Evolutionary conservation across 2,888 invertebrate genomes (phyloP).

Genomic region (Dilophus febrilis): DNA sequence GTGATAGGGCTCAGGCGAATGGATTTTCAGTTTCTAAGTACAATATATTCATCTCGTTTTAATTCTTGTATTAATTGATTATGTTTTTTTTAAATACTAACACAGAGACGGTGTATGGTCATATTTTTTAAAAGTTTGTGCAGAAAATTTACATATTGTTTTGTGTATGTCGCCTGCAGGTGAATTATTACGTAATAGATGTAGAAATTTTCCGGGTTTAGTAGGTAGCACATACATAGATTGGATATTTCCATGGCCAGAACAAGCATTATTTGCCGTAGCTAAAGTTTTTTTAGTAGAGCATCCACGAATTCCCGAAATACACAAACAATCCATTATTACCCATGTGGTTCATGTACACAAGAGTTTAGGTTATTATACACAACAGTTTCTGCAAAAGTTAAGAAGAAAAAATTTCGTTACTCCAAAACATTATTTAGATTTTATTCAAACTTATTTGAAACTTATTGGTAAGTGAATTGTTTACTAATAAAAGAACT

Average conservation of each 20-base stretch:
- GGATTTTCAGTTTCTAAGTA: slow-evolving; percentile 59
- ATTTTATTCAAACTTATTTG: slow-evolving; percentile 66
- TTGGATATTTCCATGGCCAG: slow-evolving; percentile 90
- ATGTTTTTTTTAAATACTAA: slow-evolving; percentile 1
- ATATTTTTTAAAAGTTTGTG: slow-evolving; percentile 59
- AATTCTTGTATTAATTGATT: background rate
- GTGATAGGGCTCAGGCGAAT: slow-evolving; percentile 49
- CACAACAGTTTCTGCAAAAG: slow-evolving; percentile 51
- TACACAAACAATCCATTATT: slow-evolving; percentile 51
- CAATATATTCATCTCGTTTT: slow-evolving; percentile 7
- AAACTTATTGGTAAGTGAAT: slow-evolving; percentile 49
- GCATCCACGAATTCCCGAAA: slow-evolving; percentile 44
- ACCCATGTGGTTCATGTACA: slow-evolving; percentile 79
- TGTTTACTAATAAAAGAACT: background rate
- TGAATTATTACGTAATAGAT: slow-evolving; percentile 63
- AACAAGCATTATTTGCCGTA: slow-evolving; percentile 73
- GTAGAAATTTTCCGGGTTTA: slow-evolving; percentile 79
- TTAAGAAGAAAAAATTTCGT: slow-evolving; percentile 70
- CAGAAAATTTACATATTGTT: slow-evolving; percentile 78
- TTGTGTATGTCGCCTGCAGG: slow-evolving; percentile 80
- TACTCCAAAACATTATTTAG: slow-evolving; percentile 83
- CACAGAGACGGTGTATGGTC: slow-evolving; percentile 67
- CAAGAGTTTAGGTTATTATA: slow-evolving; percentile 52
- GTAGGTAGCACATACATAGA: slow-evolving; percentile 86
- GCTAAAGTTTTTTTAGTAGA: slow-evolving; percentile 71